phyloP scores from a whole-genome alignment of 2,113 vertebrate genomes.

The crab-eating macaque (Macaca fascicularis) region T2T-MFA8v1.1 NC_088387.1:70504501-70505000 shows the following conservation, averaged over 20 bases:
- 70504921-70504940: neutral
- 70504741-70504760: neutral
- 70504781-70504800: neutral
- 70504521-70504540: neutral
- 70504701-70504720: neutral
- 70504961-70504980: neutral
- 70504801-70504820: neutral
- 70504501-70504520: neutral
- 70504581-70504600: neutral
- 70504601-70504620: neutral
- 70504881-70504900: neutral
- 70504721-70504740: neutral
- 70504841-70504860: neutral
- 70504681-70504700: neutral
- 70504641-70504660: neutral
- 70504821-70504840: neutral
- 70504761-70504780: neutral
- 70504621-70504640: neutral
- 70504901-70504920: neutral
- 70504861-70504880: neutral
- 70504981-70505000: constrained; percentile 35
- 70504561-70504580: neutral
- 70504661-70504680: neutral
- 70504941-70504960: constrained; percentile 26
- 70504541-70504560: neutral